Evolutionary conservation across 2,797 vertebrate genomes (phyloP), one percentile per base, ranked within the genome.

Genomic region (Enteromius trimaculatus): DNA sequence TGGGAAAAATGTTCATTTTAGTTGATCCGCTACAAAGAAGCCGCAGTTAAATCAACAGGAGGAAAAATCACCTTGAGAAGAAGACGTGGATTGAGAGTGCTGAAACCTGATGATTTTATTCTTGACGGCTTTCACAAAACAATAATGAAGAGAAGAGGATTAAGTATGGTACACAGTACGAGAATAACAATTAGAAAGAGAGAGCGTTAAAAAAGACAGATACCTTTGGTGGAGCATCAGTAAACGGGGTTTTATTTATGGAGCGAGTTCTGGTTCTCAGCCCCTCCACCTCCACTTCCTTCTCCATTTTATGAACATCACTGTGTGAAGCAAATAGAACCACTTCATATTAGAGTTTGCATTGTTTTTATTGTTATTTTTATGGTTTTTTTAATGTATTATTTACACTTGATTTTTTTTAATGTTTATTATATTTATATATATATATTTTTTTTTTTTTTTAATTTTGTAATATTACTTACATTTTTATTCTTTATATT

Each of bases 191-290:
- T 55, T 60, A 74, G 17, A 49, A 1, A 85, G 6, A 87, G 1
- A n/a, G 23, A 19, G 49, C 34, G n/a, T 47, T 14, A 13, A 47
- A n/a, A 49, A 69, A 39, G 26, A 66, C 31, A 16, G 5, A 7
- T 87, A 95, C 97, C 95, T 98, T 99, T 0, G 97, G 97, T 9
- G 97, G 97, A 3, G 96, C 94, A 1, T 96, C 95, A 80, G 55
- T 9, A 42, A 89, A 93, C 80, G 82, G 92, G 86, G 82, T 85
- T 39, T 77, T 47, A 0, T 11, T 3, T 85, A 90, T 86, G 6
- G 94, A 89, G 8, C 90, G 90, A 3, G 90, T 82, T 55, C 92
- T 93, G 65, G 89, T 84, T 8, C 87, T 92, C 84, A 93, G 93
- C 69, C 89, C 89, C 14, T 93, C 92, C 31, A 75, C 75, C 55